A percentile compares a stretch with the other conserved stretches of the same genome.
phyloP scores from a whole-genome alignment of 2,113 vertebrate genomes.

The Barbus barbus region DNA sequence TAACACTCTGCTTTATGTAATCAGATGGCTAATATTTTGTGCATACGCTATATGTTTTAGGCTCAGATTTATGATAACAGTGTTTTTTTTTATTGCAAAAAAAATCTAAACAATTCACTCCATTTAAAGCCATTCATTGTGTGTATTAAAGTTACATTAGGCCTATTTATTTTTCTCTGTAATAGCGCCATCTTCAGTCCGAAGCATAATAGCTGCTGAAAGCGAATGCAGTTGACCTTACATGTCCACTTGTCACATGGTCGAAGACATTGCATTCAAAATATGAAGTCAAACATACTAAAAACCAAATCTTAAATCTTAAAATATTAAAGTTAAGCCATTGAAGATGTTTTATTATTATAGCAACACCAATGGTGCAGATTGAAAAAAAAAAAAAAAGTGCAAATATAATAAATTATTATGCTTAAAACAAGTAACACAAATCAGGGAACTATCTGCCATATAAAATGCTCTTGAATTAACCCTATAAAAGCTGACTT shows the following conservation, averaged over 20 bases:
- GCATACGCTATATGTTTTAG: background rate
- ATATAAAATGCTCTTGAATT: no score
- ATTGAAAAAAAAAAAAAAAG: no score
- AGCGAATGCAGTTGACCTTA: background rate
- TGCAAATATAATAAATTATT: no score
- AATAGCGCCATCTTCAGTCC: constrained; percentile 5
- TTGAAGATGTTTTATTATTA: background rate
- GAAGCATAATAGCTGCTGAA: background rate
- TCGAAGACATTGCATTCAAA: no score
- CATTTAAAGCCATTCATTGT: background rate
- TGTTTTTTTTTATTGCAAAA: background rate
- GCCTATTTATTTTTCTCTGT: background rate
- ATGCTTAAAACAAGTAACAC: no score
- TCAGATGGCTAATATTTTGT: background rate
- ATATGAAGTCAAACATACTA: no score
- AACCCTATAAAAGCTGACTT: no score
- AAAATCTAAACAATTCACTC: background rate
- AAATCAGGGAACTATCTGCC: no score
- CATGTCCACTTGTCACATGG: background rate
- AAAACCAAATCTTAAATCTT: background rate
- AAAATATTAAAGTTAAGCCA: background rate
- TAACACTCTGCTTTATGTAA: background rate
- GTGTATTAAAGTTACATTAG: background rate
- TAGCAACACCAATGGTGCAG: background rate
- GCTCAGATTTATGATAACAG: background rate